Evolutionary conservation across 2,113 vertebrate species (phyloP).

Genomic region (Apus apus): DNA sequence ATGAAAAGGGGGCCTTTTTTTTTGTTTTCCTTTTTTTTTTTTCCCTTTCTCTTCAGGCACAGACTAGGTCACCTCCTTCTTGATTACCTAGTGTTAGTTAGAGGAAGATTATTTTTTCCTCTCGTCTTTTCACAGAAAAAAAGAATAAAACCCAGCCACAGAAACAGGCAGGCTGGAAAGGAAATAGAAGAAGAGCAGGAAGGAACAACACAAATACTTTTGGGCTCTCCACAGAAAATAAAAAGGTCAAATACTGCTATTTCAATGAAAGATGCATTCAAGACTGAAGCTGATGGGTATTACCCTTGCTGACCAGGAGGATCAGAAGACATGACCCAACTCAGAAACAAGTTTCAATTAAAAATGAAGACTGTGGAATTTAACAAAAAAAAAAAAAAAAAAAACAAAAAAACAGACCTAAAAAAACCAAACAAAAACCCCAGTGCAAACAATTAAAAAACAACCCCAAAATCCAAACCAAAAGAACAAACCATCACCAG

Average conservation of each 20-base stretch:
- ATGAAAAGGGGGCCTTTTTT: neutral
- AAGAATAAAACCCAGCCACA: constrained; percentile 25
- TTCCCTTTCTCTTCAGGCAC: neutral
- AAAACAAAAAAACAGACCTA: neutral
- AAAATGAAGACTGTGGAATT: neutral
- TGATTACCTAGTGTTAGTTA: neutral
- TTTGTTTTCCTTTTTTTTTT: neutral
- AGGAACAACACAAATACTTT: neutral
- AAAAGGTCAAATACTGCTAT: neutral
- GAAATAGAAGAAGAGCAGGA: neutral
- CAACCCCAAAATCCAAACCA: neutral
- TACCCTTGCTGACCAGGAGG: neutral
- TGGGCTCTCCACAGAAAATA: neutral
- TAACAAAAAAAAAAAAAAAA: neutral
- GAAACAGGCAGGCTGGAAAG: constrained; percentile 14
- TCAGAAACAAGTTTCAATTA: neutral
- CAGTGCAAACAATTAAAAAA: too few relatives aligned
- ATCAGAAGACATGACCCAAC: constrained; percentile 6
- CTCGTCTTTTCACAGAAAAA: neutral
- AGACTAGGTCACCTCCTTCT: neutral
- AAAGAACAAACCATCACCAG: neutral
- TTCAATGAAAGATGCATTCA: neutral
- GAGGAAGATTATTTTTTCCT: neutral
- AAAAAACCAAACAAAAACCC: neutral
- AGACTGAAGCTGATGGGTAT: neutral